Evolutionary conservation across 2,888 invertebrate genomes (phyloP).

Genomic region (Proisotoma minuta): DNA sequence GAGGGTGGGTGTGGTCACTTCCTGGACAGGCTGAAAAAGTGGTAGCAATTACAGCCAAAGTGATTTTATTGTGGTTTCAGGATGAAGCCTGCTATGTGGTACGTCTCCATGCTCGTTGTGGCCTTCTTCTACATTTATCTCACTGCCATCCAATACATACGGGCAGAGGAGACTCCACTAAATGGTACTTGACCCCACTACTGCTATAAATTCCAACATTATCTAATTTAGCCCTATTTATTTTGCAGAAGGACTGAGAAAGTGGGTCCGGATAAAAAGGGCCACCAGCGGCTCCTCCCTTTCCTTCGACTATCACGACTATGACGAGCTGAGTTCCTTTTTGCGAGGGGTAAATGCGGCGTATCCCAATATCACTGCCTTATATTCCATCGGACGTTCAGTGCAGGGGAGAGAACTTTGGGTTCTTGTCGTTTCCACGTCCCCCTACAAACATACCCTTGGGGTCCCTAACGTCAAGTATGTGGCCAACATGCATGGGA

Average conservation of each 20-base stretch:
- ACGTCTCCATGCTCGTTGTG: conserved; percentile 50
- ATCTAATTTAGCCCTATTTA: no score
- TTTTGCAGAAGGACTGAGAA: no score
- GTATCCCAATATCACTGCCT: conserved; percentile 79
- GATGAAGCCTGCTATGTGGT: conserved; percentile 51
- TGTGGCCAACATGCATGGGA: conserved; percentile 96
- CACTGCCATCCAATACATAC: conserved; percentile 50
- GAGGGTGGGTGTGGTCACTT: no score
- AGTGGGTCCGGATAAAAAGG: no score
- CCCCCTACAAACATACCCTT: conserved; percentile 85
- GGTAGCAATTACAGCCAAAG: no score
- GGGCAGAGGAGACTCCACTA: conserved; percentile 47
- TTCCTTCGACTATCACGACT: conserved; percentile 82
- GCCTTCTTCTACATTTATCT: conserved; percentile 51
- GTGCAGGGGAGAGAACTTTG: conserved; percentile 87
- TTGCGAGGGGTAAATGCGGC: conserved; percentile 71
- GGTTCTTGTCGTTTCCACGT: conserved; percentile 88
- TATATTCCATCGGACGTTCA: conserved; percentile 90
- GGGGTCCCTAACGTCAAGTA: conserved; percentile 97
- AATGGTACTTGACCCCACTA: no score
- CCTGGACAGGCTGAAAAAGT: no score
- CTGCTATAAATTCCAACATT: no score
- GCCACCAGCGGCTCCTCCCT: conserved; percentile 51
- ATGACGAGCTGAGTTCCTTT: conserved; percentile 76
- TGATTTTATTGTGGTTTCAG: no score